Evolutionary conservation across 2,888 invertebrate genomes (phyloP).

Genomic region (Eustalomyia histrio): DNA sequence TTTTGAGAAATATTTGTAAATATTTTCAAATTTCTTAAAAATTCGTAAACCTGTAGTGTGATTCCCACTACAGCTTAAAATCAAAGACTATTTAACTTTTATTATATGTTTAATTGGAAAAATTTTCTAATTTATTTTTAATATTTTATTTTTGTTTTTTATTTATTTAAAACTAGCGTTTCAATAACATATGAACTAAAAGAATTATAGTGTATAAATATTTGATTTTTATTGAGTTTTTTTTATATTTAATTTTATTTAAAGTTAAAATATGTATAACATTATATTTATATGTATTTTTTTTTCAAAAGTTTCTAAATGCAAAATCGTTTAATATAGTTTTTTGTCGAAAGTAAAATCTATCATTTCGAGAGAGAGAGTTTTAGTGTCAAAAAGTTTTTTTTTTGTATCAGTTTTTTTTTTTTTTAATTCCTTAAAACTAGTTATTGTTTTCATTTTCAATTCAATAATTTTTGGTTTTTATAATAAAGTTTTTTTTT

Average conservation of each 20-base stretch:
- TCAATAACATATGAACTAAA: conserved; percentile 39
- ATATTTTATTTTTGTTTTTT: conserved; percentile 31
- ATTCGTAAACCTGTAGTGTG: too few relatives aligned
- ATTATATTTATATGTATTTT: conserved; percentile 19
- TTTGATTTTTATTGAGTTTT: conserved; percentile 26
- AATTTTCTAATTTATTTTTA: conserved; percentile 51
- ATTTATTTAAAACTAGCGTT: conserved; percentile 32
- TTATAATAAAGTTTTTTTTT: conserved; percentile 19
- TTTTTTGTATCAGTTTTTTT: conserved; percentile 19
- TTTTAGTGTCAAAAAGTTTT: conserved; percentile 33
- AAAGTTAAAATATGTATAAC: conserved; percentile 51
- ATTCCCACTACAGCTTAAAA: background rate
- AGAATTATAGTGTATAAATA: conserved; percentile 50
- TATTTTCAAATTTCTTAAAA: too few relatives aligned
- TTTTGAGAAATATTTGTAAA: too few relatives aligned
- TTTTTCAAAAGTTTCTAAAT: conserved; percentile 53
- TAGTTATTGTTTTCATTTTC: conserved; percentile 66
- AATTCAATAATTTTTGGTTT: conserved; percentile 45
- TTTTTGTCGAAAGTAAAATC: conserved; percentile 47
- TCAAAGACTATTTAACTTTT: conserved; percentile 2
- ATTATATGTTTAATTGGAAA: conserved; percentile 40
- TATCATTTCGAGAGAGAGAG: conserved; percentile 36
- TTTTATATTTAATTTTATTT: conserved; percentile 33
- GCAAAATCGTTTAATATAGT: conserved; percentile 56
- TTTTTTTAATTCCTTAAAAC: conserved; percentile 54